Evolutionary conservation across 1,140 invertebrate genomes (phyloP).

Genomic region (Ephestia elutella): DNA sequence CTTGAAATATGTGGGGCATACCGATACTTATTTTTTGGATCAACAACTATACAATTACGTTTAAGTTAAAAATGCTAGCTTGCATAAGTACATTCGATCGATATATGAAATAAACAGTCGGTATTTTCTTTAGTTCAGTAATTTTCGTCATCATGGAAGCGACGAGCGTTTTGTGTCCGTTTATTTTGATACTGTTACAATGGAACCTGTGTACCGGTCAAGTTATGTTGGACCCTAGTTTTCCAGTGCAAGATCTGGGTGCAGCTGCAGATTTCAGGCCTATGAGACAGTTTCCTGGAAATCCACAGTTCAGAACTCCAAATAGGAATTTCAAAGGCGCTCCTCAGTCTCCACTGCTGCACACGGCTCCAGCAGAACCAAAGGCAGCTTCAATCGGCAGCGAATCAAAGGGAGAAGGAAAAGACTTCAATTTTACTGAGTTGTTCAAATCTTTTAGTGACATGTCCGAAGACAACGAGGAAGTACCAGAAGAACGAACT

Average conservation of each 20-base stretch:
- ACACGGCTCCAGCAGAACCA: neutral
- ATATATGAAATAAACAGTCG: constrained; percentile 10
- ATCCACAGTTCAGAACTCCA: constrained; percentile 15
- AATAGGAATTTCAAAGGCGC: constrained; percentile 2
- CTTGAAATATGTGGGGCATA: constrained; percentile 27
- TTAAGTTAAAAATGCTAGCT: constrained; percentile 22
- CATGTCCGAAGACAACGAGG: constrained; percentile 14
- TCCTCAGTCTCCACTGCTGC: constrained; percentile 9
- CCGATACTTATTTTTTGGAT: neutral
- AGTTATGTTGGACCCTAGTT: constrained; percentile 9
- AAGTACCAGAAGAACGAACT: constrained; percentile 12
- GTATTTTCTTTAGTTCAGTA: neutral
- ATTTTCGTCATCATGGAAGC: constrained; percentile 12
- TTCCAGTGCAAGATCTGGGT: neutral
- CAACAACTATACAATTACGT: neutral
- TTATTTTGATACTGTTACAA: constrained; percentile 20
- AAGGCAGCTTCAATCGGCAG: neutral
- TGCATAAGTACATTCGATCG: constrained; percentile 11
- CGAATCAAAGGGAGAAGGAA: neutral
- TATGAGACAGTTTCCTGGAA: neutral
- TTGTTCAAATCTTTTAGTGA: constrained; percentile 19
- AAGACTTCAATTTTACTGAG: constrained; percentile 19
- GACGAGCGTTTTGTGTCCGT: constrained; percentile 1
- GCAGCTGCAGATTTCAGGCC: neutral
- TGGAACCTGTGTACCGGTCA: neutral